These are phyloP conservation scores for Dasypogon diadema DNA, from an alignment of 2,888 invertebrate species.

Conservation along the genomic window DNA sequence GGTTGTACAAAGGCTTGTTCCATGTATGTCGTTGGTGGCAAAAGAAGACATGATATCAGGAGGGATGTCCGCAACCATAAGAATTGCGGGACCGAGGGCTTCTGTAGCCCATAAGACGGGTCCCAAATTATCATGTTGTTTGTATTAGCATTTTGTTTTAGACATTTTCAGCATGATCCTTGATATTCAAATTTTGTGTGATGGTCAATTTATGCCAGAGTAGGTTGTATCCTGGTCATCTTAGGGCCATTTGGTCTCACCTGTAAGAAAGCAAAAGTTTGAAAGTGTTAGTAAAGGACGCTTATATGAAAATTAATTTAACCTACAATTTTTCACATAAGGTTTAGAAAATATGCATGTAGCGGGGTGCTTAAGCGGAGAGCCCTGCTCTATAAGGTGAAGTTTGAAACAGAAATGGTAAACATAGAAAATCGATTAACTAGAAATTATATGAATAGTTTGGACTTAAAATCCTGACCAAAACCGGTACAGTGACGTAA, in stretches of 20 bases:
- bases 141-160: constrained; percentile 48
- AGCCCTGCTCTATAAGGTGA: too few relatives aligned
- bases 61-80: constrained; percentile 47
- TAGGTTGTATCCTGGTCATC: constrained; percentile 8
- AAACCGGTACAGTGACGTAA: too few relatives aligned
- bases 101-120: constrained; percentile 31
- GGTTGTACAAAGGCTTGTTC: constrained; percentile 59
- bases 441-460: too few relatives aligned
- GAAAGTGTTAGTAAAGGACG: too few relatives aligned
- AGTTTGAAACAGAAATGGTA: too few relatives aligned
- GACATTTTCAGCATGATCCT: constrained; percentile 18
- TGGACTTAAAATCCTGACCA: too few relatives aligned
- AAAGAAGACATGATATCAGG: constrained; percentile 58
- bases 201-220: constrained; percentile 1
- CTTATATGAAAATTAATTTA: too few relatives aligned
- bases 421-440: too few relatives aligned
- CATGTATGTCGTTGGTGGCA: constrained; percentile 61
- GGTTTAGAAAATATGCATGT: too few relatives aligned
- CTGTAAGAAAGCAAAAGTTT: not conserved
- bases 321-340: too few relatives aligned
- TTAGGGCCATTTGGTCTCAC: not conserved
- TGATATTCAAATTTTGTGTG: constrained; percentile 2
- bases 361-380: too few relatives aligned
- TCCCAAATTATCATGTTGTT: constrained; percentile 48
- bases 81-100: constrained; percentile 24